Evolutionary conservation across 2,113 vertebrate genomes (phyloP), one percentile per base, ranked within the genome.

Genomic region (Micronycteris hirsuta): DNA sequence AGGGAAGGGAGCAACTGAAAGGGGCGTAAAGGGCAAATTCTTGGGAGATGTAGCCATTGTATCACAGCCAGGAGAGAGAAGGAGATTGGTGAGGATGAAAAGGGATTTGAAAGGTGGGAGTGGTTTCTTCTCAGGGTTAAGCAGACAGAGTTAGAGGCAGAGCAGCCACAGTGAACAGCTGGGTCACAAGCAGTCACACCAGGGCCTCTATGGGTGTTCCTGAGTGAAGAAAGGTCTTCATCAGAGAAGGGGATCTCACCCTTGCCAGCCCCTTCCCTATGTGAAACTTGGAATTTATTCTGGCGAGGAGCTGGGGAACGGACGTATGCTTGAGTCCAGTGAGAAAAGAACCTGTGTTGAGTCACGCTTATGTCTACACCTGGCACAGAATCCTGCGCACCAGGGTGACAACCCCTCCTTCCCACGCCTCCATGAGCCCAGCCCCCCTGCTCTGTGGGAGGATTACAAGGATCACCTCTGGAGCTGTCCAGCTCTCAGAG

Each of bases 1-100:
- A 94, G 74, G n/a, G n/a, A 95, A 73, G 15, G 58, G 20, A 70
- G 83, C 56, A 63, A 56, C 8, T 33, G 54, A 83, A 91, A 52
- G 22, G 31, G 26, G 65, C 31, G 28, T 5, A 0, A 10, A 56
- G 63, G 7, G 28, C 49, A 33, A 41, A 73, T 56, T 73, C 19
- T 56, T 28, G 24, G 33, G 20, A 56, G 7, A 13, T 0, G 63
- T 0, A 15, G 36, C 38, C 36, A 49, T 15, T 3, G 2, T 3
- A 33, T n/a, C 8, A 7, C 56, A 54, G 33, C 33, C 0, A 6
- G 16, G 33, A 67, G 71, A 36, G 5, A 36, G 49, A 49, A 63
- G 38, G 15, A 28, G 41, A 11, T 5, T 8, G 11, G 24, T 7
- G 20, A 43, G 65, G 52, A 77, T 17, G 26, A 63, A n/a, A 38